A percentile compares a stretch with the other conserved stretches of the same genome.
Evolutionary conservation across 1,140 invertebrate species (phyloP).

Genomic region (Procambarus clarkii): DNA sequence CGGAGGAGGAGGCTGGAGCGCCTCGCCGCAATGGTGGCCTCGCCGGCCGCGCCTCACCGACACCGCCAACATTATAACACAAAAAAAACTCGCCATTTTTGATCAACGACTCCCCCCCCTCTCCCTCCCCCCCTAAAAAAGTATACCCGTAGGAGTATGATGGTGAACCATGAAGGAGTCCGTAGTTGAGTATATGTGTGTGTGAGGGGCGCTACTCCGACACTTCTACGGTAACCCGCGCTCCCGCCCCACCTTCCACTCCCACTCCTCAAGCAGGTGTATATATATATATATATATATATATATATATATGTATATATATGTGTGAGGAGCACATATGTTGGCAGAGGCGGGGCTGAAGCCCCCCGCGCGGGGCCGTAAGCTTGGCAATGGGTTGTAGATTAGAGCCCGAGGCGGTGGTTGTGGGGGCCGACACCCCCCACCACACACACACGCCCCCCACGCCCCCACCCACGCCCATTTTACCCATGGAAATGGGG

Average conservation of each 20-base stretch:
- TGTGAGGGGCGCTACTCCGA: neutral
- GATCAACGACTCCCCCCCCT: neutral
- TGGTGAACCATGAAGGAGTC: neutral
- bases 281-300: too few species aligned
- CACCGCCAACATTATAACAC: conserved; percentile 61
- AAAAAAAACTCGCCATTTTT: conserved; percentile 45
- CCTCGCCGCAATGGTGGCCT: conserved; percentile 25
- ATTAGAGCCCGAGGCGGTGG: conserved; percentile 33
- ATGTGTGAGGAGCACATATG: neutral
- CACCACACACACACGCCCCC: neutral
- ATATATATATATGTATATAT: too few species aligned
- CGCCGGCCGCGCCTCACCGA: conserved; percentile 49
- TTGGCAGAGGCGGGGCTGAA: conserved; percentile 9
- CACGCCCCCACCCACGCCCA: neutral
- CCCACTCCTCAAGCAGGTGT: too few species aligned
- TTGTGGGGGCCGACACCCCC: neutral
- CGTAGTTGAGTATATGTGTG: too few species aligned
- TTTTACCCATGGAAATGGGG: conserved; percentile 1
- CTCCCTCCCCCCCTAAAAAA: neutral
- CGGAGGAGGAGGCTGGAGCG: conserved; percentile 14
- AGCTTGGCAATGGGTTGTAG: conserved; percentile 36
- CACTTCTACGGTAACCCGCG: too few species aligned
- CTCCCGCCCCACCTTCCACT: too few species aligned
- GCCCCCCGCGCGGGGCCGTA: conserved; percentile 8
- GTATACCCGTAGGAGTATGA: neutral